Evolutionary conservation across 1,140 invertebrate genomes (phyloP).

Genomic region (Wasmannia auropunctata): DNA sequence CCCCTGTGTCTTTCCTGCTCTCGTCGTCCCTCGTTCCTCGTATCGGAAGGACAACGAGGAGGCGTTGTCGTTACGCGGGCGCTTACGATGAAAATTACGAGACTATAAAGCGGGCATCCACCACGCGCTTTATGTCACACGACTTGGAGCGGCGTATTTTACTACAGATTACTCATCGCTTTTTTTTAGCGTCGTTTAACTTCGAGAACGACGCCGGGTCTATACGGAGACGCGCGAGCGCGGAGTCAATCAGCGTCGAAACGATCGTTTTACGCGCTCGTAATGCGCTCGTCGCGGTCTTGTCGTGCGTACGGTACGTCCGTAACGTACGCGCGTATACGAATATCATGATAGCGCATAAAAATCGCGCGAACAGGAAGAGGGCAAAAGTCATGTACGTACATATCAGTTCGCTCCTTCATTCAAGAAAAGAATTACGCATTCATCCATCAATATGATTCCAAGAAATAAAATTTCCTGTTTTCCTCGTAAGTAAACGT

Average conservation of each 20-base stretch:
- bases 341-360: neutral
- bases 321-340: neutral
- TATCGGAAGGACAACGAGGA: conserved; percentile 59
- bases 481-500: neutral
- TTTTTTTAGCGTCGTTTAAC: conserved; percentile 56
- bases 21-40: conserved; percentile 25
- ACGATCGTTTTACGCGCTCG: conserved; percentile 33
- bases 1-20: neutral
- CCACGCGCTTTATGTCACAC: conserved; percentile 66
- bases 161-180: conserved; percentile 72
- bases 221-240: neutral
- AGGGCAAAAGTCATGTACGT: neutral
- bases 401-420: neutral
- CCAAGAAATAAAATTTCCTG: neutral
- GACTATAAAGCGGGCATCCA: conserved; percentile 69
- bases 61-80: conserved; percentile 45
- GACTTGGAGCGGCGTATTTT: conserved; percentile 59
- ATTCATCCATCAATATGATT: neutral
- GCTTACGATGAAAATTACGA: conserved; percentile 73
- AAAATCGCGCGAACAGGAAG: neutral
- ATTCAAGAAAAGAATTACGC: neutral
- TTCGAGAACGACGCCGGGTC: neutral
- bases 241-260: neutral
- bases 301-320: neutral
- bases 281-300: conserved; percentile 16